Evolutionary conservation across 2,888 invertebrate genomes (phyloP), one percentile per base, ranked within the genome.

Genomic region (Lithosia quadra): DNA sequence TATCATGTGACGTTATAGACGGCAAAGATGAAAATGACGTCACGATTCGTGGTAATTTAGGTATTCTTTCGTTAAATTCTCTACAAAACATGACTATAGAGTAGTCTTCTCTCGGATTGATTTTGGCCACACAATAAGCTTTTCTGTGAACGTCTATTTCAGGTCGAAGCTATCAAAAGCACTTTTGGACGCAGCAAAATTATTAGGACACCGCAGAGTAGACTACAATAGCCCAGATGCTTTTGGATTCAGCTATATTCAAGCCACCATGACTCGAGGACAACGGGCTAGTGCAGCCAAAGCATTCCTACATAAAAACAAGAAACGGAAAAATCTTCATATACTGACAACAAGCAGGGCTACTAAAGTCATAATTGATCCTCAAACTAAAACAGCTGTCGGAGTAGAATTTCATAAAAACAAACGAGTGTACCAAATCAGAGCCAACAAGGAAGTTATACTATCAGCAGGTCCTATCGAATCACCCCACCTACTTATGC

Each of bases 401-500:
- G 94, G 93, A 4, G 90, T 94, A 1, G 89, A 91, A 81, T 92
- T 92, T 70, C 78, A 86, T 43, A 90, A 86, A 73, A 90, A 90
- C 24, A 90, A 91, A 22, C 78, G 96, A 95, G 58, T 96, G 4
- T 92, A 92, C 74, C 82, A 84, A 75, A 91, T 94, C 57, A 78
- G 79, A 72, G 94, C 94, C 9, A 90, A 86, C 0, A 96, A 95
- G 76, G 96, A 96, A 86, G 95, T 96, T 0, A 93, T 96, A 59
- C 79, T 96, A 10, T 96, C 97, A 11, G 97, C 97, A 1, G 97
- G 98, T 0, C 96, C 98, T 0, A 96, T 98, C 74, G 97, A 97
- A 88, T 96, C 97, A 0, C 97, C 98, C 0, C 98, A 98, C 88
- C 86, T 98, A 15, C 81, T 97, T 22, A 96, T 96, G 96, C 88